Evolutionary conservation across 1,140 invertebrate species (phyloP), one percentile per base, ranked within the genome.

Genomic region (Bradynema listronoti): DNA sequence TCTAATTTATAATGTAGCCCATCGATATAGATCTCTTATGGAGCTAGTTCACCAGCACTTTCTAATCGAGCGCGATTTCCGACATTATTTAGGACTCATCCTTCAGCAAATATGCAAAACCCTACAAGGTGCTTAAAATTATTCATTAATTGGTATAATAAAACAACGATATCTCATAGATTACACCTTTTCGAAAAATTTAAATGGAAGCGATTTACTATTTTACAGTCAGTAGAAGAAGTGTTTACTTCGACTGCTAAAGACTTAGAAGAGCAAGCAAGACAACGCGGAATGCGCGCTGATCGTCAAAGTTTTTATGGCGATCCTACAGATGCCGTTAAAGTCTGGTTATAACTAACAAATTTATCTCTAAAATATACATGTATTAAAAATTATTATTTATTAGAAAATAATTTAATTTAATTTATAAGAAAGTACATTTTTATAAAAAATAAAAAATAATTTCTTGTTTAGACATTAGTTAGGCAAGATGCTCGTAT

Each of bases 201-300:
- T 78, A 87, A 87, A 14, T 98, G 94, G 94, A 91, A 88, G 16
- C 83, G 89, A 41, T 90, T 99, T 29, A 92, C 93, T 22, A 97
- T 97, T 65, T 80, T 99, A 34, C 91, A 97, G 75, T 91, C 97
- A 80, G 92, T 92, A 0, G 92, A 98, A 81, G 95, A 99, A 84
- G 90, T 98, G 3, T 99, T 99, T 80, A 94, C 93, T 78, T 96
- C 93, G 88, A 98, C 93, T 1, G 91, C 95, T 0, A 91, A 96
- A 82, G 91, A 99, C 79, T 80, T 99, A 47, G 94, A 98, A 80
- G 84, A 88, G 42, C 85, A 90, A 62, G 95, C 91, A 78, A 93
- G 92, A 80, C 86, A 90, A 72, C 87, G 86, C n/a, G 83, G 83
- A 16, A 94, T 96, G 72, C 90, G 94, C 65, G 87, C 91, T 25